Conservation (phyloP, 2,888 invertebrate genomes). For the Cataglyphis altisquamis region DNA sequence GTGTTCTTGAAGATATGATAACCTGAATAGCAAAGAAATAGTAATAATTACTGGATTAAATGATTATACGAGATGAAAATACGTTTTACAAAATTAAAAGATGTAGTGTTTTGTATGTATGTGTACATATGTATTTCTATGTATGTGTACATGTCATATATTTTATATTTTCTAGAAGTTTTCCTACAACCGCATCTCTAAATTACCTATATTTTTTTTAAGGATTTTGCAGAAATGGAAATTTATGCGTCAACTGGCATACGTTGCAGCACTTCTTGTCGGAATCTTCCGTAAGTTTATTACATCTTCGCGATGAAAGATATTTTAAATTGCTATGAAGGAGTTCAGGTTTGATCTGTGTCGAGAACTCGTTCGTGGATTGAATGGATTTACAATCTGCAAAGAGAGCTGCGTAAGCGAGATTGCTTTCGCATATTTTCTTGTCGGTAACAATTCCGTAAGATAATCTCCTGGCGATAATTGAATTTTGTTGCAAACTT, state of each 20-base stretch:
- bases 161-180: too few species aligned
- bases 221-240: neutral
- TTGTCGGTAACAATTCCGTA: conserved; percentile 7
- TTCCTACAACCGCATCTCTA: too few species aligned
- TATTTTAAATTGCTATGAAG: conserved; percentile 33
- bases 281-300: conserved; percentile 30
- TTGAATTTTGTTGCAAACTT: conserved; percentile 36
- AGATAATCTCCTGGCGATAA: conserved; percentile 19
- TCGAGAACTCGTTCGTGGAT: conserved; percentile 40
- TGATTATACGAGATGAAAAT: neutral
- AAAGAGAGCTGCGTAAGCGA: conserved; percentile 34
- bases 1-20: neutral
- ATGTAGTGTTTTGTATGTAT: neutral
- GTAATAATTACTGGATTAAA: neutral
- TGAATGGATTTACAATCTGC: conserved; percentile 42
- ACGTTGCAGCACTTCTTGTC: conserved; percentile 3
- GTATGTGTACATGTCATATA: too few species aligned
- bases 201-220: neutral
- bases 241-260: conserved; percentile 30
- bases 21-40: neutral
- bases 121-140: too few species aligned
- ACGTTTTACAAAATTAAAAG: neutral
- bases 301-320: conserved; percentile 4
- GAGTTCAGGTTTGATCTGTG: conserved; percentile 22
- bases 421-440: conserved; percentile 42